phyloP scores from a whole-genome alignment of 2,797 vertebrate species.

The Lepilemur septentrionalis region DNA sequence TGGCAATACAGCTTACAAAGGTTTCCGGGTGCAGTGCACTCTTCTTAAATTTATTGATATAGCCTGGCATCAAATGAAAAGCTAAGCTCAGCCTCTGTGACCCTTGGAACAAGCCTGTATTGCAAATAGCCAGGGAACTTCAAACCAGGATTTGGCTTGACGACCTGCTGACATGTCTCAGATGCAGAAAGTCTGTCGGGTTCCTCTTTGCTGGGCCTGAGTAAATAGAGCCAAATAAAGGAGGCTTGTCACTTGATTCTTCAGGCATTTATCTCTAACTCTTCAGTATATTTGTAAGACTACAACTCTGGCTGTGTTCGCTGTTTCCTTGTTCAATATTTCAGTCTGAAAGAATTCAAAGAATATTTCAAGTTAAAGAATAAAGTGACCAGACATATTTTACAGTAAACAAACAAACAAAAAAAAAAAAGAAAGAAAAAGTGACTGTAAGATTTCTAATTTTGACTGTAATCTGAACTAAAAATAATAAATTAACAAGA shows the following conservation, averaged over 20 bases:
- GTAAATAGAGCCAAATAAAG: not conserved
- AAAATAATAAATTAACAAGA: not conserved
- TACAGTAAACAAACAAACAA: not conserved
- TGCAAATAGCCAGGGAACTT: conserved; percentile 47
- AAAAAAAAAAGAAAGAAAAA: not conserved
- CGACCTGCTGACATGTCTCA: conserved; percentile 29
- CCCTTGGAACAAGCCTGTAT: conserved; percentile 57
- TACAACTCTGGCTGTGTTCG: not conserved
- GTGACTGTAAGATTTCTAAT: not conserved
- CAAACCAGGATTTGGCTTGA: conserved; percentile 52
- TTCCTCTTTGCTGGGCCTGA: not conserved
- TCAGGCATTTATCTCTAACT: not conserved
- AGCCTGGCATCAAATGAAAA: conserved; percentile 50
- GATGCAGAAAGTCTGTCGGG: not conserved
- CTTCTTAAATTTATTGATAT: conserved; percentile 53
- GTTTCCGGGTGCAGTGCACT: not conserved
- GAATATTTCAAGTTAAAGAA: conserved; percentile 1
- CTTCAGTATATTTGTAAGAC: not conserved
- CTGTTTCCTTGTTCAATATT: not conserved
- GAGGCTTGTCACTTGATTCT: conserved; percentile 4
- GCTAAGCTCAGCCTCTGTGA: conserved; percentile 46
- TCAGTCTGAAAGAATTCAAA: not conserved
- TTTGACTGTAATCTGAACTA: not conserved
- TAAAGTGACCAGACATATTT: not conserved
- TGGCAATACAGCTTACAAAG: not conserved